phyloP scores from a whole-genome alignment of 2,888 invertebrate species.

The Andrena fulva region DNA sequence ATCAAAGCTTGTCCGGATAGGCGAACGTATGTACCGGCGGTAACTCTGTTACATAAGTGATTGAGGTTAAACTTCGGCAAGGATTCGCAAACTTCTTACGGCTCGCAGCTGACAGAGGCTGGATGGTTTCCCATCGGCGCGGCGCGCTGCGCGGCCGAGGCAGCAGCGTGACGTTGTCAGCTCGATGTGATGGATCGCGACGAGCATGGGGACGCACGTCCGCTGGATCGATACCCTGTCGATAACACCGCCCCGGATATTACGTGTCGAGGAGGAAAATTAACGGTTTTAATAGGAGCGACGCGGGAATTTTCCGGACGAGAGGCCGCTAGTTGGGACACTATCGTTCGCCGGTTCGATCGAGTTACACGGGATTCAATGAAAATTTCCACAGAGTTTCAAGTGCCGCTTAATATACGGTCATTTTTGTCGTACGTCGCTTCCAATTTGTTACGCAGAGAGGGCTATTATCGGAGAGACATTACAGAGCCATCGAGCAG shows the following conservation, averaged over 20 bases:
- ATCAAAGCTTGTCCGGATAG: conserved; percentile 42
- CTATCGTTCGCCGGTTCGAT: background rate
- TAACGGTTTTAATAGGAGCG: conserved; percentile 35
- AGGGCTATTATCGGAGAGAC: conserved; percentile 3
- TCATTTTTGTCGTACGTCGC: background rate
- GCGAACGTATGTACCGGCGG: conserved; percentile 38
- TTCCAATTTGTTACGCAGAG: conserved; percentile 7
- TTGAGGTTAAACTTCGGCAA: conserved; percentile 59
- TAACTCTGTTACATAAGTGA: conserved; percentile 67
- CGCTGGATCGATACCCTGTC: conserved; percentile 51
- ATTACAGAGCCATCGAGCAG: background rate
- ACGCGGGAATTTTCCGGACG: conserved; percentile 19
- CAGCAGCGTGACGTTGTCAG: conserved; percentile 40
- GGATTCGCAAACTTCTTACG: conserved; percentile 66
- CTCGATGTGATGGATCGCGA: conserved; percentile 45
- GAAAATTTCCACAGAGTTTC: conserved; percentile 11
- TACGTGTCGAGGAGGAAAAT: conserved; percentile 32
- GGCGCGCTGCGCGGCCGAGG: background rate
- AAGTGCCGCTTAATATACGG: conserved; percentile 9
- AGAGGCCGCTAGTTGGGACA: background rate
- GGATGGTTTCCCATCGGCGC: conserved; percentile 39
- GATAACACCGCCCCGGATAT: conserved; percentile 32
- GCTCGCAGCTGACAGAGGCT: conserved; percentile 52
- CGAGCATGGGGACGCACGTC: conserved; percentile 28
- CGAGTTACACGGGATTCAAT: conserved; percentile 4